phyloP scores from a whole-genome alignment of 2,888 invertebrate genomes.

The Oasisia sp. region DNA sequence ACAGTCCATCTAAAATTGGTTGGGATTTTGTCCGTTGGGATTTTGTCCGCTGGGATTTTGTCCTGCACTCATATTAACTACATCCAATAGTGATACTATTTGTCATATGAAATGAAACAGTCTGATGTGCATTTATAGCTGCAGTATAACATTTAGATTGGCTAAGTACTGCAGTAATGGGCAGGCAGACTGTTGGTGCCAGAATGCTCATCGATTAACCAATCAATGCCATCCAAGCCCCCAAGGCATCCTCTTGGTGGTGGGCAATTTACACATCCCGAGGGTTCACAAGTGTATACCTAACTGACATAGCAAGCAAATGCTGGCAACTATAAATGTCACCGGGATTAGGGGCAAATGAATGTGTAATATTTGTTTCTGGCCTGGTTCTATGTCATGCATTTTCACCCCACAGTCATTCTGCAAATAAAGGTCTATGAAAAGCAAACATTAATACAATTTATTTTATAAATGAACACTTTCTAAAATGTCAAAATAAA shows the following conservation, averaged over 20 bases:
- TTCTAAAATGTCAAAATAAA: neutral
- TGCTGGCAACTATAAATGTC: neutral
- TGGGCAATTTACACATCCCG: neutral
- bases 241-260: neutral
- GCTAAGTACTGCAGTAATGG: neutral
- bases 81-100: no score
- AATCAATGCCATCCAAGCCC: neutral
- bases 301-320: neutral
- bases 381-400: neutral
- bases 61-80: no score
- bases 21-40: no score
- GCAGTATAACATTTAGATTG: neutral
- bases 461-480: neutral
- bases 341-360: neutral
- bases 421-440: neutral
- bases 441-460: neutral
- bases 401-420: neutral
- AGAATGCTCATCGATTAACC: neutral
- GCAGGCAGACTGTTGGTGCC: neutral
- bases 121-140: neutral
- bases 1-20: no score
- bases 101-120: neutral
- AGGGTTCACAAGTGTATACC: neutral
- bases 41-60: no score
- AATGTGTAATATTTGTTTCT: neutral